Evolutionary conservation across 2,113 vertebrate genomes (phyloP).

Genomic region (Aleadryas rufinucha): DNA sequence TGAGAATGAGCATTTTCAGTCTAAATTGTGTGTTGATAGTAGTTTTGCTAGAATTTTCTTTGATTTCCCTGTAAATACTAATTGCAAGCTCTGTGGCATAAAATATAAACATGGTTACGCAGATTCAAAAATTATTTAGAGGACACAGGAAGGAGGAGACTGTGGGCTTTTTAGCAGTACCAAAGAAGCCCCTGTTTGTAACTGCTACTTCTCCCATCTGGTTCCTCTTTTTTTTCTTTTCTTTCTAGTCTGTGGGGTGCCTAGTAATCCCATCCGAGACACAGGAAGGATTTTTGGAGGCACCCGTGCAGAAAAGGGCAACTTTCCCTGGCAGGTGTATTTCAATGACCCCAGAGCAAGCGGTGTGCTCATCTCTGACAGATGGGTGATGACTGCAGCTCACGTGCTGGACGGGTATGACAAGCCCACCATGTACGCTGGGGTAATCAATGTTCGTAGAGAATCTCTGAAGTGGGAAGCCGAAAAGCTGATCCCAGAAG

Average conservation of each 20-base stretch:
- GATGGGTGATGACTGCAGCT: conserved; percentile 80
- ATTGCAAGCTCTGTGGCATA: background rate
- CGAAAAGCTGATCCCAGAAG: conserved; percentile 18
- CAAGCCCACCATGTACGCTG: conserved; percentile 60
- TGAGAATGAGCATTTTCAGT: background rate
- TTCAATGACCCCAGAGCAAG: conserved; percentile 46
- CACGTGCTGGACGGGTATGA: conserved; percentile 52
- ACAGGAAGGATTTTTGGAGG: conserved; percentile 73
- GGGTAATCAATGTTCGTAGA: background rate
- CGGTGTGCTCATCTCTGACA: conserved; percentile 73
- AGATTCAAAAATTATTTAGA: background rate
- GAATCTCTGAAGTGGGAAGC: background rate
- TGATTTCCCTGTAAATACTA: background rate
- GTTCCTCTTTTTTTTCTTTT: background rate
- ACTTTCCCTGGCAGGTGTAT: conserved; percentile 78
- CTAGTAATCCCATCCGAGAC: background rate
- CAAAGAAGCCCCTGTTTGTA: background rate
- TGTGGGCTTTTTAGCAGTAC: background rate
- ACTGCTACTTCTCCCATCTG: background rate
- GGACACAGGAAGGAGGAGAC: background rate
- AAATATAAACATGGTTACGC: background rate
- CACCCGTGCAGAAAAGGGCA: background rate
- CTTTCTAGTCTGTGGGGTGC: conserved; percentile 72
- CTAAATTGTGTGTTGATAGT: background rate
- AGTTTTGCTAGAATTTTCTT: background rate